Evolutionary conservation across 2,113 vertebrate genomes (phyloP).

Genomic region (Indri indri): DNA sequence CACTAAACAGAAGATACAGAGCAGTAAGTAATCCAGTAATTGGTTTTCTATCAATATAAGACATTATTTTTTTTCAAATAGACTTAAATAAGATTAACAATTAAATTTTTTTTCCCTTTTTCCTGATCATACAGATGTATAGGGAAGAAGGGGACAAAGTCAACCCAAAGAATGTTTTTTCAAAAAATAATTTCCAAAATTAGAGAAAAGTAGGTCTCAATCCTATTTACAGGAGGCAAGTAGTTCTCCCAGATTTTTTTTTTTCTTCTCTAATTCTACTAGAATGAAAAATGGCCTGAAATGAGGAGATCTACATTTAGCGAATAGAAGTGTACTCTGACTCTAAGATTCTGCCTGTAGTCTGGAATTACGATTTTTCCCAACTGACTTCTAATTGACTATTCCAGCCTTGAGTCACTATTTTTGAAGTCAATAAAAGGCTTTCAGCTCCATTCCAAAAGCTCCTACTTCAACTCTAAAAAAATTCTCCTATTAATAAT

Average conservation of each 20-base stretch:
- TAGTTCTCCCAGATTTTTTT: not conserved
- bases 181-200: slow-evolving; percentile 9
- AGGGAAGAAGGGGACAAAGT: not conserved
- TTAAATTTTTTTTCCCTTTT: not conserved
- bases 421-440: not conserved
- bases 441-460: not conserved
- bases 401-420: not conserved
- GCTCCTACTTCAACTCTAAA: not conserved
- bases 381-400: not conserved
- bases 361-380: not conserved
- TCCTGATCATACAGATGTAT: not conserved
- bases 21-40: rapidly evolving
- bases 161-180: not conserved
- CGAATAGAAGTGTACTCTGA: not conserved
- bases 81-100: not conserved
- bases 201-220: not conserved
- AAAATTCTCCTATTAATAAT: not conserved
- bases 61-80: not conserved
- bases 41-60: not conserved
- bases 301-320: not conserved
- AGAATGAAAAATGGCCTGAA: not conserved
- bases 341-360: not conserved
- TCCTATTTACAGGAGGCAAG: not conserved
- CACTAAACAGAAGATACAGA: not conserved
- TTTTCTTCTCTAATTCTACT: not conserved